phyloP scores from a whole-genome alignment of 2,888 invertebrate genomes.

The Drosophila stalkeri region DNA sequence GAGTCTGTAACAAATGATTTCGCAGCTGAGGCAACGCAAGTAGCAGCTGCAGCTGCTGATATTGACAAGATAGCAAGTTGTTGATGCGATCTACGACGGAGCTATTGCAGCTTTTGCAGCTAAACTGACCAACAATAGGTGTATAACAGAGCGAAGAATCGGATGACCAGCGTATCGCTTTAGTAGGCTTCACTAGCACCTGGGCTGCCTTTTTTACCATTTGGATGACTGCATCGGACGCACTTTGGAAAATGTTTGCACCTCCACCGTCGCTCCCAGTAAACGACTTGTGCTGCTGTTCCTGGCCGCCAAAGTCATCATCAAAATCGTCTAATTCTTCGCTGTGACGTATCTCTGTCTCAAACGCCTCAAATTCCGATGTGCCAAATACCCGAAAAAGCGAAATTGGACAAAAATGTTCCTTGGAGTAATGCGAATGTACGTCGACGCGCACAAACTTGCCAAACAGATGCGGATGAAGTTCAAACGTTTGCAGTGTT shows the following conservation, averaged over 20 bases:
- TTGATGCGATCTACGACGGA: constrained; percentile 90
- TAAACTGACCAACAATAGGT: constrained; percentile 89
- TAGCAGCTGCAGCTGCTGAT: constrained; percentile 87
- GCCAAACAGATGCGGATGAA: constrained; percentile 93
- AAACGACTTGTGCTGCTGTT: constrained; percentile 47
- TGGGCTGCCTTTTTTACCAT: constrained; percentile 96
- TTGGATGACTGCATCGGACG: constrained; percentile 95
- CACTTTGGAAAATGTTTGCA: constrained; percentile 93
- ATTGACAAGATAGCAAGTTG: constrained; percentile 90
- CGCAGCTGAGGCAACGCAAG: constrained; percentile 88
- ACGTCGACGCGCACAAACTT: constrained; percentile 96
- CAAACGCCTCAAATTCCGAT: constrained; percentile 95
- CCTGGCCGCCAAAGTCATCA: constrained; percentile 85
- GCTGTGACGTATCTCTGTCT: constrained; percentile 91
- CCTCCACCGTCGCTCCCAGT: constrained; percentile 85
- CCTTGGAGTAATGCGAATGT: constrained; percentile 96
- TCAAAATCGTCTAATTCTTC: constrained; percentile 90
- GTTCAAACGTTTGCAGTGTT: constrained; percentile 93
- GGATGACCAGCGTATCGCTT: constrained; percentile 71
- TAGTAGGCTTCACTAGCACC: constrained; percentile 90
- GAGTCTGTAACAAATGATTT: constrained; percentile 87
- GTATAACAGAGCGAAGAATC: constrained; percentile 87
- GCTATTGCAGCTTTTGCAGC: constrained; percentile 90
- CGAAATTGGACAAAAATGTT: constrained; percentile 99
- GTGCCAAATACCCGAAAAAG: constrained; percentile 97